These are phyloP conservation scores for Oryzias dopingdopingensis DNA, from an alignment of 2,797 vertebrate genomes.

Conservation along the genomic window DNA sequence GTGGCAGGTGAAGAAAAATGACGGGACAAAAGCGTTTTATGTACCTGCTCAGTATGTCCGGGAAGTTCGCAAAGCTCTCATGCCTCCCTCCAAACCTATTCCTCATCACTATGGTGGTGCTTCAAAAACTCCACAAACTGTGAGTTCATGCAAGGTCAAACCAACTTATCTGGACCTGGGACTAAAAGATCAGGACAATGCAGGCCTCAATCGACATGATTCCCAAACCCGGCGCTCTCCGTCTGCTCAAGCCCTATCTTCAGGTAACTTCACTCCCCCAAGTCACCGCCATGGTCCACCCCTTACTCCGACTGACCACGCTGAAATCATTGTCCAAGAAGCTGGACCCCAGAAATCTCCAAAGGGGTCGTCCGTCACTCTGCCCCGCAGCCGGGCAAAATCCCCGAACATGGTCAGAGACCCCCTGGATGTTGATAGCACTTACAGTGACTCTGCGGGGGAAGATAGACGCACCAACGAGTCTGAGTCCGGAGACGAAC, in stretches of 20 bases:
- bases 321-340: constrained; percentile 22
- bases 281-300: constrained; percentile 73
- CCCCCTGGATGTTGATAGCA: constrained; percentile 69
- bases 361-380: constrained; percentile 33
- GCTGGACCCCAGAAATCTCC: constrained; percentile 6
- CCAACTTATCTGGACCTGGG: constrained; percentile 67
- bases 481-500: constrained; percentile 95
- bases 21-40: constrained; percentile 88
- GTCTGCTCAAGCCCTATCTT: constrained; percentile 65
- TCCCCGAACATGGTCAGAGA: constrained; percentile 48
- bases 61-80: constrained; percentile 90
- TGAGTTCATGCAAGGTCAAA: constrained; percentile 56
- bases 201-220: constrained; percentile 82
- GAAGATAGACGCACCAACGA: constrained; percentile 89
- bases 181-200: constrained; percentile 62
- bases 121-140: constrained; percentile 15
- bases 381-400: constrained; percentile 47
- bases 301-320: constrained; percentile 38
- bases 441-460: constrained; percentile 83
- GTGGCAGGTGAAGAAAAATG: constrained; percentile 94
- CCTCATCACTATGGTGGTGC: constrained; percentile 4
- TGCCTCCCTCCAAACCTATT: constrained; percentile 86
- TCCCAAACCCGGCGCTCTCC: constrained; percentile 82
- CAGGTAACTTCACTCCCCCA: constrained; percentile 76
- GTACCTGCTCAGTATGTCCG: constrained; percentile 95